These are phyloP conservation scores for Patella depressa DNA, from an alignment of 2,888 invertebrate genomes.

Conservation along the genomic window DNA sequence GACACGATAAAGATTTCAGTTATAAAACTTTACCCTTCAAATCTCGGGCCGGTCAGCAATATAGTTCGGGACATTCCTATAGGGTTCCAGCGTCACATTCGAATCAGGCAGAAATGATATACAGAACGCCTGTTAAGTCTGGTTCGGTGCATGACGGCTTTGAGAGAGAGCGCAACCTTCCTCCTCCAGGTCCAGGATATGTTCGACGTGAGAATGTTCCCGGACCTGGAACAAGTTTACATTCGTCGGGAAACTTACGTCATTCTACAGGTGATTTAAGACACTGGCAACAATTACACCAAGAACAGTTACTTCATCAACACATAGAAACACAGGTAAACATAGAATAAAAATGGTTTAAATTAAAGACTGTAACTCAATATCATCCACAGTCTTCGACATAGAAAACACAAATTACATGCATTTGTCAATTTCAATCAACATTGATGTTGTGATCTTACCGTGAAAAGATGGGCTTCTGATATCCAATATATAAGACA, in stretches of 20 bases:
- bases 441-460: no score
- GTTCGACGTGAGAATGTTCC: slow-evolving; percentile 3
- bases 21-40: slow-evolving; percentile 3
- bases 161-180: background rate
- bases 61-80: background rate
- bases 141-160: background rate
- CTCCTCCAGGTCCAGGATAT: background rate
- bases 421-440: no score
- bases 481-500: no score
- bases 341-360: background rate
- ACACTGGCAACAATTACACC: slow-evolving; percentile 62
- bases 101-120: background rate
- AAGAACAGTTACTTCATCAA: slow-evolving; percentile 46
- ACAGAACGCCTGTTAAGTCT: background rate
- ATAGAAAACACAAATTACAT: no score
- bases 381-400: no score
- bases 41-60: background rate
- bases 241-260: slow-evolving; percentile 9
- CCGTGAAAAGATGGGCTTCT: no score
- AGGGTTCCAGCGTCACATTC: background rate
- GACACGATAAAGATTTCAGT: background rate
- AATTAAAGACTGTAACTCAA: no score
- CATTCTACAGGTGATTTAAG: slow-evolving; percentile 44
- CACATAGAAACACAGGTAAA: slow-evolving; percentile 46
- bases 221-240: background rate